These are phyloP conservation scores for Vidua chalybeata DNA, from an alignment of 2,113 vertebrate genomes.

Conservation along the genomic window DNA sequence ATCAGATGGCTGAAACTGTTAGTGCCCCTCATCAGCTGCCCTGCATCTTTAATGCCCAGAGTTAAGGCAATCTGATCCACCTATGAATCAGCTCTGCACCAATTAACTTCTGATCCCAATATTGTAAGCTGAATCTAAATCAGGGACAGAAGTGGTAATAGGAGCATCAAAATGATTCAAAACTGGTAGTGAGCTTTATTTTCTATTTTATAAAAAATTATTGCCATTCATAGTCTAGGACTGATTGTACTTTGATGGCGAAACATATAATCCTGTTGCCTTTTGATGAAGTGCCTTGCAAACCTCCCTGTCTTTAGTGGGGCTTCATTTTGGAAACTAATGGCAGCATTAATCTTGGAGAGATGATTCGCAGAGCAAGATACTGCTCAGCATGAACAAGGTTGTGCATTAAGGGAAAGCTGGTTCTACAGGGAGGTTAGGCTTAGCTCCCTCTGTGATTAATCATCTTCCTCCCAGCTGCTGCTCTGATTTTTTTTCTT, in stretches of 20 bases:
- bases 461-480: slow-evolving; percentile 35
- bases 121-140: not conserved
- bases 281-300: slow-evolving; percentile 11
- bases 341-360: slow-evolving; percentile 19
- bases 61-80: not conserved
- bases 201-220: not conserved
- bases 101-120: not conserved
- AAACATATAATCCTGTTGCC: not conserved
- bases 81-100: not conserved
- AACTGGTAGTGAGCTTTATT: not conserved
- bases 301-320: not conserved
- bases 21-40: not conserved
- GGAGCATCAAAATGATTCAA: not conserved
- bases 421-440: not conserved
- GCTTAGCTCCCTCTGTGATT: slow-evolving; percentile 36
- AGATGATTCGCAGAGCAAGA: not conserved
- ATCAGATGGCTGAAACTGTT: not conserved
- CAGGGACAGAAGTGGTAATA: not conserved
- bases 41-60: not conserved
- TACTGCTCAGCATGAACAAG: slow-evolving; percentile 12
- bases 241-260: not conserved
- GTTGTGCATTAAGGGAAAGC: slow-evolving; percentile 14
- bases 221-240: not conserved
- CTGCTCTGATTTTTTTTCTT: not conserved
- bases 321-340: slow-evolving; percentile 15